phyloP scores from a whole-genome alignment of 2,888 invertebrate genomes.

The Pachliopta kotzebuea region DNA sequence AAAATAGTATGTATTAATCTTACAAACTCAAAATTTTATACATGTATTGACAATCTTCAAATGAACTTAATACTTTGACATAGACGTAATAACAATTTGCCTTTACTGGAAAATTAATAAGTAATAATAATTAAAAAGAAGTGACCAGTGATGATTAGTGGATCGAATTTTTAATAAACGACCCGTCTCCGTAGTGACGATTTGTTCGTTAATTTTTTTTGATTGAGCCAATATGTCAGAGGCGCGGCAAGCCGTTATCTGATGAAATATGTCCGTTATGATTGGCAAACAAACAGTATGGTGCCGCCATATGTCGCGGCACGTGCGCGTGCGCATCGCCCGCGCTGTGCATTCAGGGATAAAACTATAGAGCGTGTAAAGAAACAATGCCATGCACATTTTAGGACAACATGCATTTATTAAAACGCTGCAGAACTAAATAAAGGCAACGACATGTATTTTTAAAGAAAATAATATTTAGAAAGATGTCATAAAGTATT shows the following conservation, averaged over 20 bases:
- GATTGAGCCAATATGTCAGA: constrained; percentile 69
- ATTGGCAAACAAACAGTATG: constrained; percentile 81
- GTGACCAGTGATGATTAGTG: constrained; percentile 47
- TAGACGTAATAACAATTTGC: no score
- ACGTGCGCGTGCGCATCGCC: constrained; percentile 75
- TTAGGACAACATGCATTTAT: no score
- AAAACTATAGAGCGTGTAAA: constrained; percentile 56
- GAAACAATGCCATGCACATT: constrained; percentile 4
- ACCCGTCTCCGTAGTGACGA: constrained; percentile 54
- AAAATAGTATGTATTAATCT: no score
- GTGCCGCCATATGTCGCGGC: constrained; percentile 78
- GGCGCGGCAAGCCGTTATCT: constrained; percentile 74
- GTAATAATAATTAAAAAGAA: constrained; percentile 1
- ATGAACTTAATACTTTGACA: no score
- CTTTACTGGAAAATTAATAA: no score
- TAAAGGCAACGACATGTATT: no score
- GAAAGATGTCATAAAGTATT: no score
- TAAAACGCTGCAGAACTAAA: no score
- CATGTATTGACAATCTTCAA: no score
- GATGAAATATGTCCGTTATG: constrained; percentile 81
- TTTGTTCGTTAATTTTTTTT: constrained; percentile 74
- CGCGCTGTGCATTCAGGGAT: constrained; percentile 74
- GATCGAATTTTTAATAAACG: constrained; percentile 47
- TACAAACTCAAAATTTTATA: no score
- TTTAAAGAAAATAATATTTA: no score